These are phyloP conservation scores for Sylvia borin DNA, from an alignment of 2,797 vertebrate genomes.

Conservation along the genomic window DNA sequence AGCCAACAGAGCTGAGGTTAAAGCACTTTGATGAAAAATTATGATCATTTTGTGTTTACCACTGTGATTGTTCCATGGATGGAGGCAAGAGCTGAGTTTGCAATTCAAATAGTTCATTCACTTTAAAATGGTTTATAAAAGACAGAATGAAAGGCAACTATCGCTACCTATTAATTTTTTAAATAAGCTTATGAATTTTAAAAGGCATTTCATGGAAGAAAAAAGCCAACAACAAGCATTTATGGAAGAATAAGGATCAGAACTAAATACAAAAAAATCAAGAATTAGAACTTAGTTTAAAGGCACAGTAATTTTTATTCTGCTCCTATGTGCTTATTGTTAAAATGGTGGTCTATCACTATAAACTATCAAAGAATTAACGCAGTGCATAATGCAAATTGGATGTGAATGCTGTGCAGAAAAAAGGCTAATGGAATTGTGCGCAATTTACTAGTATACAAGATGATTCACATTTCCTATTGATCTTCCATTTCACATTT, in stretches of 20 bases:
- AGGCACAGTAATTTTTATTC: neutral
- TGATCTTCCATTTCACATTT: neutral
- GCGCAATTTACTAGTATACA: neutral
- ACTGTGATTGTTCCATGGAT: neutral
- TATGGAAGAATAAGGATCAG: neutral
- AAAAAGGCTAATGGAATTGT: slow-evolving; percentile 1
- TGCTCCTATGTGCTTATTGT: neutral
- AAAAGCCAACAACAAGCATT: neutral
- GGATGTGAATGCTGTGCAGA: neutral
- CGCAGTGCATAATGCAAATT: neutral
- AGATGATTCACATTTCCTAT: neutral
- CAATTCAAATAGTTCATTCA: slow-evolving; percentile 21
- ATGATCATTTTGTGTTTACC: neutral
- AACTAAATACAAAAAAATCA: neutral
- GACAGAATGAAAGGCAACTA: slow-evolving; percentile 12
- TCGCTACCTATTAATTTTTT: neutral
- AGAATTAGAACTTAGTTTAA: neutral
- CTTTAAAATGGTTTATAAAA: slow-evolving; percentile 14
- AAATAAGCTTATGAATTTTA: slow-evolving; percentile 31
- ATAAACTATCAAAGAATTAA: neutral
- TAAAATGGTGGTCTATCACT: neutral
- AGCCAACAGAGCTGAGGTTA: neutral
- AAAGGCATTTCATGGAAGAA: neutral
- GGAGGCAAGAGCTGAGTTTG: slow-evolving; percentile 6
- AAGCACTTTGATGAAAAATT: slow-evolving; percentile 34